These are phyloP conservation scores for Latrodectus hesperus DNA, from an alignment of 2,888 invertebrate genomes.

Conservation along the genomic window DNA sequence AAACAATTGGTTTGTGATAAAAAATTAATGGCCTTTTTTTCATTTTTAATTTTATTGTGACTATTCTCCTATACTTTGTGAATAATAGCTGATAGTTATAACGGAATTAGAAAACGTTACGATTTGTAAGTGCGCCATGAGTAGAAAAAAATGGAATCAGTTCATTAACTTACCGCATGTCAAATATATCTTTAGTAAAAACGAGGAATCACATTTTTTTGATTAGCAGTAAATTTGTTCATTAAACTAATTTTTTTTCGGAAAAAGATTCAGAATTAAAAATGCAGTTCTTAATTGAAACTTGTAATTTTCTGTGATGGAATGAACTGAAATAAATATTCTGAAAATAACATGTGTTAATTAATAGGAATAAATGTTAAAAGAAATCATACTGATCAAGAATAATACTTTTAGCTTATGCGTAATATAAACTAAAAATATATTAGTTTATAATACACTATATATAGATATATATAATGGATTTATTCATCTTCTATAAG, in stretches of 20 bases:
- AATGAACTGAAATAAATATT: too few relatives aligned
- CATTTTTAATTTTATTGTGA: constrained; percentile 41
- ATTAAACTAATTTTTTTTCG: background rate
- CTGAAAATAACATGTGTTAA: background rate
- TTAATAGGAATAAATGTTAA: background rate
- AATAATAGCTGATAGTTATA: constrained; percentile 59
- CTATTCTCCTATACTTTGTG: constrained; percentile 38
- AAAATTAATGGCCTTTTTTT: constrained; percentile 42
- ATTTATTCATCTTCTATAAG: too few relatives aligned
- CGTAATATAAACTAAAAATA: too few relatives aligned
- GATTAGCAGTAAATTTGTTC: background rate
- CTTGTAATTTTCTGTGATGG: background rate
- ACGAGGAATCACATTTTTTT: background rate
- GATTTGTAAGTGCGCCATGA: constrained; percentile 11
- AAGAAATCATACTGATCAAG: background rate
- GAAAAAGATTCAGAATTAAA: background rate
- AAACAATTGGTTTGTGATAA: constrained; percentile 53
- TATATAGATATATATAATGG: too few relatives aligned
- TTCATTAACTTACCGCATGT: constrained; percentile 52
- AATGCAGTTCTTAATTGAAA: background rate
- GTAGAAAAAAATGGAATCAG: background rate
- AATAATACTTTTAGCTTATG: too few relatives aligned
- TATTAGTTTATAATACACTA: too few relatives aligned
- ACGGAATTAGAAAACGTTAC: constrained; percentile 47
- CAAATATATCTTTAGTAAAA: constrained; percentile 34